phyloP scores from a whole-genome alignment of 1,140 invertebrate genomes.

The Lerema accius region DNA sequence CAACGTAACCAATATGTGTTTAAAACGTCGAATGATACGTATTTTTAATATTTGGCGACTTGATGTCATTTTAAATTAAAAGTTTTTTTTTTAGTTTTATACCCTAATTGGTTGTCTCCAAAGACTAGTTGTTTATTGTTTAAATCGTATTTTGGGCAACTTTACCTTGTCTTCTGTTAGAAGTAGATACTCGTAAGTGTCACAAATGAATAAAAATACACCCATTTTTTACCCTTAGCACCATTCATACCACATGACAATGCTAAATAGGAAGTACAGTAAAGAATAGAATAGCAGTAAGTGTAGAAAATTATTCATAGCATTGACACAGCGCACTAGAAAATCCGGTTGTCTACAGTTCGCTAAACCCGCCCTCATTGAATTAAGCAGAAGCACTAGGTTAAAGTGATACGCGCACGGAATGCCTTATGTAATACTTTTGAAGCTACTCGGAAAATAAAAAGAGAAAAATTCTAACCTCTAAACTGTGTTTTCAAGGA shows the following conservation, averaged over 20 bases:
- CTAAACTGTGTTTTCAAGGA: not conserved
- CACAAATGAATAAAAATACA: too few species aligned
- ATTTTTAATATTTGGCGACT: too few species aligned
- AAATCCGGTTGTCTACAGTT: slow-evolving; percentile 41
- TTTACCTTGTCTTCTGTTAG: too few species aligned
- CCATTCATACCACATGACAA: not conserved
- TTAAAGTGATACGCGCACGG: slow-evolving; percentile 27
- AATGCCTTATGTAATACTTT: slow-evolving; percentile 26
- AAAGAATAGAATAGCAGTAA: not conserved
- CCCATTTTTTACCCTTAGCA: too few species aligned
- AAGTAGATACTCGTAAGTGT: too few species aligned
- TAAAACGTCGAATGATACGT: too few species aligned
- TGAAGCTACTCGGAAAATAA: not conserved
- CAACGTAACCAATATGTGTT: too few species aligned
- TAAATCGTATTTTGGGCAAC: too few species aligned
- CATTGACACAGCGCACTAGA: slow-evolving; percentile 29
- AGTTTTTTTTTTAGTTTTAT: too few species aligned
- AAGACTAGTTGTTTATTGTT: too few species aligned
- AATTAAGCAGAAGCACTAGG: slow-evolving; percentile 41
- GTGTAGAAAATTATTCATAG: slow-evolving; percentile 17
- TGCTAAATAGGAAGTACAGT: not conserved
- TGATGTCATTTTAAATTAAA: too few species aligned
- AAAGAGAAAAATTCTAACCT: not conserved
- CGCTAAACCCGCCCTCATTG: slow-evolving; percentile 40
- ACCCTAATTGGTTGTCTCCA: too few species aligned